Evolutionary conservation across 1,140 invertebrate genomes (phyloP).

Genomic region (Rhyacophila brunnea): DNA sequence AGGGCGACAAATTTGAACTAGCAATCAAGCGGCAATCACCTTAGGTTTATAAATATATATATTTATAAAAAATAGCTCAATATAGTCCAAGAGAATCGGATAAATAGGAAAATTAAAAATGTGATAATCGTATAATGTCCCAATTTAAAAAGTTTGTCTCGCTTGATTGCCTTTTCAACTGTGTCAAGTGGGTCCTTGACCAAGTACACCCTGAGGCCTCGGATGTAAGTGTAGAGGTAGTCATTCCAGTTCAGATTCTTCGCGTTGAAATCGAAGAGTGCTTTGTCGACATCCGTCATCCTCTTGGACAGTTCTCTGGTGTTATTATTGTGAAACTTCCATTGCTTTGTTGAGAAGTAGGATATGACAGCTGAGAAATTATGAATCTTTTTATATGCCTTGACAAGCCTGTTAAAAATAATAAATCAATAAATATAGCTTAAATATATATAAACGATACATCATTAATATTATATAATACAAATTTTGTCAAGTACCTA

Average conservation of each 20-base stretch:
- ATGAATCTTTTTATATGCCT: conserved; percentile 71
- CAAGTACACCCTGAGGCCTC: conserved; percentile 58
- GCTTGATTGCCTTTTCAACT: conserved; percentile 39
- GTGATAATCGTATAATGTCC: conserved; percentile 18
- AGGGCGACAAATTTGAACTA: too few species aligned
- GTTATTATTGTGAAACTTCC: conserved; percentile 71
- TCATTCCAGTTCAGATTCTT: conserved; percentile 57
- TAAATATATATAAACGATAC: too few species aligned
- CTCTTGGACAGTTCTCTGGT: conserved; percentile 46
- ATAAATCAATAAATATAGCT: too few species aligned
- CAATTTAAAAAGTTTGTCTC: conserved; percentile 8
- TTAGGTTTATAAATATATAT: too few species aligned
- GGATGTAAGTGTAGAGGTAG: conserved; percentile 58
- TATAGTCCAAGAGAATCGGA: too few species aligned
- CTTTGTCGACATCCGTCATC: conserved; percentile 56
- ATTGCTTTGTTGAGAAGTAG: conserved; percentile 70
- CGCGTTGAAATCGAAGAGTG: conserved; percentile 61
- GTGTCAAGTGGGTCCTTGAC: conserved; percentile 61
- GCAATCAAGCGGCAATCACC: too few species aligned
- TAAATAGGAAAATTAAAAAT: too few species aligned
- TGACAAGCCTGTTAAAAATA: conserved; percentile 64
- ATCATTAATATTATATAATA: too few species aligned
- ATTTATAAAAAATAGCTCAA: too few species aligned
- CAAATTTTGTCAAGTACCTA: too few species aligned
- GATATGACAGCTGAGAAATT: conserved; percentile 67